Evolutionary conservation across 1,140 invertebrate genomes (phyloP).

Genomic region (Pseudobourletiella spinata): DNA sequence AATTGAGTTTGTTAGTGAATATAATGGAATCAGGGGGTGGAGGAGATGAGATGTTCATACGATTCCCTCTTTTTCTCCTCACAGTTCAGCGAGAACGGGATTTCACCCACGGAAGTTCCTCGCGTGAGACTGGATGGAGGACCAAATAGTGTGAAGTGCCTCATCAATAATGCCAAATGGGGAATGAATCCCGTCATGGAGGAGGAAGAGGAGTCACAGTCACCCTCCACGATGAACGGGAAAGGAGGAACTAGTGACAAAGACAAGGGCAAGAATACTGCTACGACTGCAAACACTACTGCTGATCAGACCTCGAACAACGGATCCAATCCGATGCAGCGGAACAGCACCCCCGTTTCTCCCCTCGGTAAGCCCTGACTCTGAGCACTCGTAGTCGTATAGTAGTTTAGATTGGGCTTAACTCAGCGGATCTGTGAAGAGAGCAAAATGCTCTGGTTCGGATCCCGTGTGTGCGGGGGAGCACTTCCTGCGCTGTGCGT

Average conservation of each 20-base stretch:
- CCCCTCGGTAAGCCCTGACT: constrained; percentile 21
- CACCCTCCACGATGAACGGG: not conserved
- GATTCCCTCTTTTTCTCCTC: constrained; percentile 8
- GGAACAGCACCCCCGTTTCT: constrained; percentile 25
- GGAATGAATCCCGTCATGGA: constrained; percentile 33
- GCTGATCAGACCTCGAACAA: constrained; percentile 21
- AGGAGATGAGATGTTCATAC: constrained; percentile 5
- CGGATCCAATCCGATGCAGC: constrained; percentile 23
- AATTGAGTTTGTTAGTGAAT: too few species aligned
- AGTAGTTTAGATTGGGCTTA: not conserved
- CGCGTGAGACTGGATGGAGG: constrained; percentile 30
- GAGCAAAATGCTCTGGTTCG: not conserved
- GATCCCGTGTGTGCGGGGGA: too few species aligned
- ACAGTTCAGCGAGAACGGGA: constrained; percentile 29
- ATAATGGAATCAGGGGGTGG: not conserved
- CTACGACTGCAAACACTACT: constrained; percentile 9
- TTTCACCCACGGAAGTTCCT: constrained; percentile 33
- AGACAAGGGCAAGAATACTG: not conserved
- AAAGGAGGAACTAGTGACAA: not conserved
- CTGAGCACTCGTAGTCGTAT: not conserved
- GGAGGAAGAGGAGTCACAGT: constrained; percentile 33
- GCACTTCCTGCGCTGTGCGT: not conserved
- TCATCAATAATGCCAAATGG: constrained; percentile 37
- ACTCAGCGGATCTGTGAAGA: not conserved
- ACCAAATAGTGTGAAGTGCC: constrained; percentile 34